Evolutionary conservation across 2,797 vertebrate genomes (phyloP).

Genomic region (Hapalemur alaotrensis): DNA sequence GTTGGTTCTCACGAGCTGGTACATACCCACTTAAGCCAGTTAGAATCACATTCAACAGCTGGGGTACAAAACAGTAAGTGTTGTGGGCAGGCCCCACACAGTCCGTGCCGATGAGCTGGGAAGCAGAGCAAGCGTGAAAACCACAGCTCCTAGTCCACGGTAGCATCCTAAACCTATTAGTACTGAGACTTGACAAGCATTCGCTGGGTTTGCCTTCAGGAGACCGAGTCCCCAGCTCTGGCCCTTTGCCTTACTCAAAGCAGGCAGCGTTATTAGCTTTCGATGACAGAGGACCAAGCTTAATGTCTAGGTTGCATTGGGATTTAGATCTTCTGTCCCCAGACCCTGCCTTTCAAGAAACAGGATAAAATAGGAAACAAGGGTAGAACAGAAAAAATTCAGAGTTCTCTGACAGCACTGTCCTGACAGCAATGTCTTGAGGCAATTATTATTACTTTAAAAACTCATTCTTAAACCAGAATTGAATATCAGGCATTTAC

Average conservation of each 20-base stretch:
- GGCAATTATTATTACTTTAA: background rate
- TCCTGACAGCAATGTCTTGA: background rate
- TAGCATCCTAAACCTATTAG: background rate
- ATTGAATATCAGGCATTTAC: background rate
- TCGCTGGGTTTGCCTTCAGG: background rate
- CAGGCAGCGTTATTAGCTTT: background rate
- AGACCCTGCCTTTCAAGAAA: background rate
- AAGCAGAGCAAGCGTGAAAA: background rate
- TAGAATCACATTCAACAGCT: background rate
- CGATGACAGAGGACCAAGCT: background rate
- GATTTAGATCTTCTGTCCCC: background rate
- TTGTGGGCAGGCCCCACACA: too few species aligned
- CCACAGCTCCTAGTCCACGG: background rate
- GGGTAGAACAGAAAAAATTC: background rate
- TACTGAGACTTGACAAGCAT: background rate
- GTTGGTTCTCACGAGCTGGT: background rate
- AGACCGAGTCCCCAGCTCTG: background rate
- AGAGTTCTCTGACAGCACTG: background rate
- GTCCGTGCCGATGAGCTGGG: background rate
- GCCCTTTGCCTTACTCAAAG: background rate
- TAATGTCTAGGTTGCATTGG: background rate
- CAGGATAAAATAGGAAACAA: background rate
- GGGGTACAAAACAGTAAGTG: background rate
- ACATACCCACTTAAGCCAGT: background rate
- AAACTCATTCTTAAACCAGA: background rate